Evolutionary conservation across 2,888 invertebrate genomes (phyloP), one percentile per base, ranked within the genome.

Genomic region (Cremastinae sp.): DNA sequence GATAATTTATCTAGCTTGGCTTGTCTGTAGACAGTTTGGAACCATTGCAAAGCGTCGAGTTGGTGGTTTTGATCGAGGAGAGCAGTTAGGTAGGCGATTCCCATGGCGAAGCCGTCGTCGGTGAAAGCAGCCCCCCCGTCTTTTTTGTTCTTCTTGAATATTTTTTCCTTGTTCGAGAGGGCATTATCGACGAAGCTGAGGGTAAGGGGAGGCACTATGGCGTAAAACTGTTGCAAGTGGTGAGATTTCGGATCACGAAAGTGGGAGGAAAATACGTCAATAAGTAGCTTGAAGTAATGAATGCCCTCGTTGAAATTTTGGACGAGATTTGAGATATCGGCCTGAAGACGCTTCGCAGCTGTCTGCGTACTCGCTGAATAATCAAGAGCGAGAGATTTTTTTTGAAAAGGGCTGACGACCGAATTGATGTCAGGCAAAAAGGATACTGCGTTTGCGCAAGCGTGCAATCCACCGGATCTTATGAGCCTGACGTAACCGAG

Each of bases 41-140:
- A 98, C 99, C 99, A 99, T 88, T 98, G 97, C 4, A 99, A 91
- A 0, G 96, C 94, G 90, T 98, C 97, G 87, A 98, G 95, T 84
- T 96, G 95, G 16, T 90, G 88, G 82, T 92, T 93, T 90, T 98
- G 98, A 88, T 97, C 94, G 51, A 99, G 90, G 74, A 99, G 91
- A 87, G 96, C 96, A 74, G 98, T 92, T 81, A 99, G 95, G 86
- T 98, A 99, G 0, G 98, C 97, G 38, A 96, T 91, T 87, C 98
- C 99, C 93, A 99, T 96, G 2, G 98, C 96, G 91, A 99, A 99
- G 10, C 99, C 99, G 90, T 99, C 99, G 90, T 99, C 99, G 9
- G 98, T 98, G 87, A 99, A 98, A 0, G 97, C 94, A 58, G 97
- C 96, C 10, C 96, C 96, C n/a, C n/a, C n/a, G n/a, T n/a, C n/a